Base-by-base conservation (phyloP, 1,140 invertebrate species). In the Eueides isabella region DNA sequence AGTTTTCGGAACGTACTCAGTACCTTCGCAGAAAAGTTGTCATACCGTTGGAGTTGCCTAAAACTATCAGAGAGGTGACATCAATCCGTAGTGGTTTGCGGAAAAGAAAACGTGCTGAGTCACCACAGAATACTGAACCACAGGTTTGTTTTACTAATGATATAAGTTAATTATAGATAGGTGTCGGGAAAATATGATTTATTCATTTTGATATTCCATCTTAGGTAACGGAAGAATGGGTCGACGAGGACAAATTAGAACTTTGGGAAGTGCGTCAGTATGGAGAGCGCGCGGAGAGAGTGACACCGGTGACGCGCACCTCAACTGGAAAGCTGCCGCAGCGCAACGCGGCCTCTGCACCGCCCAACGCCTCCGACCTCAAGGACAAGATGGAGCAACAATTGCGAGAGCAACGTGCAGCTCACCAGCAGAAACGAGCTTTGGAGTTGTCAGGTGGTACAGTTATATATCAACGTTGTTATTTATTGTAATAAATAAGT, bases 231-330 rank as follows among this genome's bases (percentile, higher is more conserved):
- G 98, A 99, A 91, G 97, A 97, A 85, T 99, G 98, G 98, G 96
- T 99, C 0, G 97, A 98, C 74, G 98, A 99, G 92, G 98, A 99
- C 81, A 97, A 98, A 84, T 91, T 99, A 26, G 98, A 99, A 88
- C 87, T 99, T 1, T 99, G 98, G 98, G 98, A 99, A 93, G 99
- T 99, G 48, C 98, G 98, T 85, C 97, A 97, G 79, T 99, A 98
- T 91, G 97, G 97, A 35, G 98, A 99, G 88, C 97, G 96, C 94
- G 95, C 95, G 71, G 94, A 95, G 68, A 92, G 93, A 44, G 89
- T 86, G 12, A 90, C 91, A 11, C 95, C 96, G 88, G 95, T 96
- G 85, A 97, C 96, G 83, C 95, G 96, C 84, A 95, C 96, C 77
- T 94, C 96, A 19, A 96, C 96, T 1, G 96, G 96, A 55, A 96